Conservation (phyloP, 2,888 invertebrate genomes). For the Orthosia incerta region DNA sequence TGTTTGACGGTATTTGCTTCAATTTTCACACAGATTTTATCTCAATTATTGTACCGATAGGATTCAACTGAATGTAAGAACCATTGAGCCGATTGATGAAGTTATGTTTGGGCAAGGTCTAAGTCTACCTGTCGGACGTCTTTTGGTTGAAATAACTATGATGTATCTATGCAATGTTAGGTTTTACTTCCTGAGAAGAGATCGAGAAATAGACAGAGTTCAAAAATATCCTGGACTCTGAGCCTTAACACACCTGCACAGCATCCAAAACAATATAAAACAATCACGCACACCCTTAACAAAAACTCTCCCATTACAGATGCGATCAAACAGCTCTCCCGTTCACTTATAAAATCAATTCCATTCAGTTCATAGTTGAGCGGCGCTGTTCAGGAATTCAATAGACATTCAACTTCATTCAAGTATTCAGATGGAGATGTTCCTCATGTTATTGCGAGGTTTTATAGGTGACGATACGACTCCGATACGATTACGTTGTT, state of each 20-base stretch:
- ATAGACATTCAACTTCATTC: conserved; percentile 52
- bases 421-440: conserved; percentile 48
- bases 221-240: too few species aligned
- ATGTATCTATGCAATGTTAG: too few species aligned
- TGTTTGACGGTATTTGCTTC: too few species aligned
- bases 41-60: too few species aligned
- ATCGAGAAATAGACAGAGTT: too few species aligned
- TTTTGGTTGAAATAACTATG: too few species aligned
- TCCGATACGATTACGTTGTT: background rate
- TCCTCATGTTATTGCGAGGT: conserved; percentile 35
- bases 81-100: too few species aligned
- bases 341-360: conserved; percentile 57
- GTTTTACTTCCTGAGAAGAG: too few species aligned
- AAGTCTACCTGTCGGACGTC: too few species aligned
- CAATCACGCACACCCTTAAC: background rate
- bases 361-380: conserved; percentile 43
- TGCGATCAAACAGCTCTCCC: conserved; percentile 23
- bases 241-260: background rate
- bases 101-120: too few species aligned
- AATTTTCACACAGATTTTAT: too few species aligned
- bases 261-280: background rate
- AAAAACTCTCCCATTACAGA: conserved; percentile 7
- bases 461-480: conserved; percentile 50
- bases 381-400: conserved; percentile 40
- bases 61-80: too few species aligned